A percentile compares a stretch with the other conserved stretches of the same genome.
Conservation (phyloP, 2,888 invertebrate species). For the Eupithecia exiguata region DNA sequence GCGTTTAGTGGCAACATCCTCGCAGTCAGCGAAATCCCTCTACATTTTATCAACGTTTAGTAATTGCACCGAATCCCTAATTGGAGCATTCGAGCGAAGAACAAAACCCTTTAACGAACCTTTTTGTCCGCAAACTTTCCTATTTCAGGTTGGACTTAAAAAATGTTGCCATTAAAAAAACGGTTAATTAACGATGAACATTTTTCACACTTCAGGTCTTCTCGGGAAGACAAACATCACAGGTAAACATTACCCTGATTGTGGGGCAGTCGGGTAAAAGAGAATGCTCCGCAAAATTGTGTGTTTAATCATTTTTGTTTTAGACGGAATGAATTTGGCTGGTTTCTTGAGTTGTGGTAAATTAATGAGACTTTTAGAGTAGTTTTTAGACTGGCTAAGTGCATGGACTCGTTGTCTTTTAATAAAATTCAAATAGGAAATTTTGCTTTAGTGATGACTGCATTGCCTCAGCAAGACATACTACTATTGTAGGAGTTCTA, state of each 20-base stretch:
- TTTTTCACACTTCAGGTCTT: constrained; percentile 85
- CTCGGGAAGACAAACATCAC: constrained; percentile 85
- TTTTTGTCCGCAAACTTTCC: constrained; percentile 80
- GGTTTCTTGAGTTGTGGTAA: constrained; percentile 41
- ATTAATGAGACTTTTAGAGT: constrained; percentile 31
- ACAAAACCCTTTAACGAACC: constrained; percentile 65
- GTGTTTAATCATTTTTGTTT: constrained; percentile 56
- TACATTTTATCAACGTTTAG: constrained; percentile 48
- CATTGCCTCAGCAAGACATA: neutral
- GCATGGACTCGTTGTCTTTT: constrained; percentile 27
- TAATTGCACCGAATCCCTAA: constrained; percentile 68
- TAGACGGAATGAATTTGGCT: constrained; percentile 67
- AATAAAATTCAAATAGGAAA: neutral
- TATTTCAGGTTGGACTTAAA: constrained; percentile 81
- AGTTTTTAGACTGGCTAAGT: constrained; percentile 25
- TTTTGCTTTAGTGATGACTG: neutral
- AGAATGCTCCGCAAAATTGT: constrained; percentile 58
- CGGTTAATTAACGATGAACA: constrained; percentile 81
- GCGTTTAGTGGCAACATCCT: constrained; percentile 10
- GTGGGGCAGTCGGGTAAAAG: constrained; percentile 46
- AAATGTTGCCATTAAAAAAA: constrained; percentile 68
- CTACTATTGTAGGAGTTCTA: neutral
- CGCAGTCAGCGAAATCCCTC: constrained; percentile 52
- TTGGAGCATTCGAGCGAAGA: constrained; percentile 55
- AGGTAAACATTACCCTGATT: constrained; percentile 62